These are phyloP conservation scores for Triops longicaudatus DNA, from an alignment of 1,140 invertebrate genomes.

Conservation along the genomic window DNA sequence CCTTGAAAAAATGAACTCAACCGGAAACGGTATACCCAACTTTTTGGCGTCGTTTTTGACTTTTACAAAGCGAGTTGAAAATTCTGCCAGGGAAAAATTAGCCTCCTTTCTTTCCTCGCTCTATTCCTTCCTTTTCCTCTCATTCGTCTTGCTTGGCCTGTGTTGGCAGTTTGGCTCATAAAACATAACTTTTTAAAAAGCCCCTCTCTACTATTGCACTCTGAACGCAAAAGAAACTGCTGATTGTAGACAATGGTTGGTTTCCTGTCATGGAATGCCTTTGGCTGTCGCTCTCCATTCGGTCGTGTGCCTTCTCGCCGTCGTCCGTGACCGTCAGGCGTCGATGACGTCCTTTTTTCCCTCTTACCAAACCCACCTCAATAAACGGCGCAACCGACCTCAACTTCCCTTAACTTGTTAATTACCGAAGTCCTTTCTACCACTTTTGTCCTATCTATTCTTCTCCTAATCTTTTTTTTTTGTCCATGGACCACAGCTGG, in stretches of 20 bases:
- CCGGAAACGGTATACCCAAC: background rate
- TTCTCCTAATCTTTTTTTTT: too few species aligned
- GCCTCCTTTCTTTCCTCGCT: background rate
- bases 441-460: too few species aligned
- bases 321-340: slow-evolving; percentile 9
- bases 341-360: background rate
- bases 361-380: background rate
- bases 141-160: background rate
- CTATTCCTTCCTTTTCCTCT: background rate
- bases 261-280: slow-evolving; percentile 8
- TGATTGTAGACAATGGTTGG: background rate
- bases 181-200: background rate
- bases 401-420: background rate
- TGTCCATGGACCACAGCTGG: too few species aligned
- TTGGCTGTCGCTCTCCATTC: background rate
- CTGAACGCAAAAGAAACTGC: background rate
- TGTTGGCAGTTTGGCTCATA: background rate
- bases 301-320: background rate
- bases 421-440: background rate
- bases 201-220: too few species aligned
- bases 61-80: background rate
- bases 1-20: background rate
- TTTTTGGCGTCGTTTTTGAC: background rate
- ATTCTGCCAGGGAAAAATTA: background rate
- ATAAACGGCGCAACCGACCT: background rate